Percentiles rank a stretch among this genome's conserved stretches.
Conservation (phyloP, 1,140 invertebrate genomes). For the Leptinotarsa lineolata region DNA sequence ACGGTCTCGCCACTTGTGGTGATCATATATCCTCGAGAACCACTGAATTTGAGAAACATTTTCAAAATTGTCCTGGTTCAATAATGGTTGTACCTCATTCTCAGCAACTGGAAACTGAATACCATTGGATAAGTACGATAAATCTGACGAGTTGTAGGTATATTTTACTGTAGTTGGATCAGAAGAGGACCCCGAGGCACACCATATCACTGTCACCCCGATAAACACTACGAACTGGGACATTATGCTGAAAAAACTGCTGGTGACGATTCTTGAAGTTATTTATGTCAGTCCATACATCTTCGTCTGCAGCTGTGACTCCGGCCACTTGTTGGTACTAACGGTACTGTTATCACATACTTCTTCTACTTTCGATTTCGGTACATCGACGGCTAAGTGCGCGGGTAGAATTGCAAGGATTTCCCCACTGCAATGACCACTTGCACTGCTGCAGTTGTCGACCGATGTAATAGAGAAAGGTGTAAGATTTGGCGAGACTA, state of each 20-base stretch:
- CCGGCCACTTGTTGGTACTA: slow-evolving; percentile 1
- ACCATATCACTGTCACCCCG: slow-evolving; percentile 22
- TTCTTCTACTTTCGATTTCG: slow-evolving; percentile 34
- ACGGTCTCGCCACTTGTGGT: slow-evolving; percentile 63
- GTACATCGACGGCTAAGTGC: slow-evolving; percentile 17
- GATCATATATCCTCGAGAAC: slow-evolving; percentile 67
- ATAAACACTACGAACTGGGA: slow-evolving; percentile 7
- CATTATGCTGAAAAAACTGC: neutral
- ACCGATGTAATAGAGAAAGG: slow-evolving; percentile 5
- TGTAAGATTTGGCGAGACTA: neutral
- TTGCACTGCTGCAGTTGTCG: neutral
- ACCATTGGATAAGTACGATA: slow-evolving; percentile 52
- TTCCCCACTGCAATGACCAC: slow-evolving; percentile 11
- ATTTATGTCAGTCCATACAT: neutral
- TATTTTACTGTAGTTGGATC: slow-evolving; percentile 27
- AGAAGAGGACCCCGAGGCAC: slow-evolving; percentile 18
- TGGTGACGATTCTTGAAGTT: neutral
- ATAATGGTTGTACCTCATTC: slow-evolving; percentile 30
- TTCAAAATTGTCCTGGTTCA: slow-evolving; percentile 20
- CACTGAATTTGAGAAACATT: slow-evolving; percentile 62
- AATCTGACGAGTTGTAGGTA: slow-evolving; percentile 51
- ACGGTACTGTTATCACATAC: slow-evolving; percentile 15
- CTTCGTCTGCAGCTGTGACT: neutral
- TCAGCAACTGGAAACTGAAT: slow-evolving; percentile 51
- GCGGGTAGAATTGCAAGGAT: slow-evolving; percentile 4